These are phyloP conservation scores for Trachymyrmex cornetzi DNA, from an alignment of 1,140 invertebrate genomes.

Conservation along the genomic window DNA sequence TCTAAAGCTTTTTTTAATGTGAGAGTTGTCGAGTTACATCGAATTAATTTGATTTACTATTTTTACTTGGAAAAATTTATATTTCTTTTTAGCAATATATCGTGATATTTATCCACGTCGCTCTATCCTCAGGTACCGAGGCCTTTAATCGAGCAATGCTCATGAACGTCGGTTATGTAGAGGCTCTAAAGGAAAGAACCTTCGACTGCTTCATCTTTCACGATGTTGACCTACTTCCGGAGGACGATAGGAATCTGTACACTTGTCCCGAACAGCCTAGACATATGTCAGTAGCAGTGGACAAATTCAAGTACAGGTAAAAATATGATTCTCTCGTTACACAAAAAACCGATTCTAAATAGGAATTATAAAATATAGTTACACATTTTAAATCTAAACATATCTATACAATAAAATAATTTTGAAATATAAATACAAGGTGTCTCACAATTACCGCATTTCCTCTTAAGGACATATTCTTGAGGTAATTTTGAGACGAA, in stretches of 20 bases:
- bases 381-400: background rate
- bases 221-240: constrained; percentile 97
- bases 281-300: constrained; percentile 98
- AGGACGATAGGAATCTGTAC: constrained; percentile 97
- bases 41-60: constrained; percentile 20
- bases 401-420: background rate
- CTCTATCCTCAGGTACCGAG: constrained; percentile 86
- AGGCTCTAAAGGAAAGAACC: constrained; percentile 92
- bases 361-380: too few relatives aligned
- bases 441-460: too few relatives aligned
- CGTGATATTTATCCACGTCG: background rate
- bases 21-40: background rate
- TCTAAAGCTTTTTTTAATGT: background rate
- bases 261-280: constrained; percentile 95
- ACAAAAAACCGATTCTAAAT: background rate
- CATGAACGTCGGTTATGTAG: constrained; percentile 98
- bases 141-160: constrained; percentile 97
- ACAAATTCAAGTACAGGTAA: constrained; percentile 95
- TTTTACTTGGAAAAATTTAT: constrained; percentile 7
- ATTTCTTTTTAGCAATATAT: background rate
- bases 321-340: background rate
- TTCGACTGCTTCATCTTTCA: constrained; percentile 98
- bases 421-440: background rate
- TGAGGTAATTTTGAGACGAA: too few relatives aligned
- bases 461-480: too few relatives aligned